Base-by-base conservation (phyloP, 2,797 vertebrate species). In the Hoplostethus atlanticus region DNA sequence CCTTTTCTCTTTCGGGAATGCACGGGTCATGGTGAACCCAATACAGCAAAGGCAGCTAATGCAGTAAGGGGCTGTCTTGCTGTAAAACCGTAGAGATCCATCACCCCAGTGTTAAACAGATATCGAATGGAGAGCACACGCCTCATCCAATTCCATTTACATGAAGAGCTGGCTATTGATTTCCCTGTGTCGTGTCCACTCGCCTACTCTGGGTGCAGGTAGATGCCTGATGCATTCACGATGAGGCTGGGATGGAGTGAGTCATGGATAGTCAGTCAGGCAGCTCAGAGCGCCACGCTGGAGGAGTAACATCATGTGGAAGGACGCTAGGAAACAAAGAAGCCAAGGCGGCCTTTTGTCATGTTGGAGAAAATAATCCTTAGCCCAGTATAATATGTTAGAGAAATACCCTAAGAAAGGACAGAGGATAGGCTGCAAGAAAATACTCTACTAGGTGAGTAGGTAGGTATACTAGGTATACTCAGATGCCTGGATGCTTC, bases 101-200 rank as follows among this genome's bases (percentile, higher is more conserved):
- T 65, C 58, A 68, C 58, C 25, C 56, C 59, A 15, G 40, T 66
- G 15, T 4, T n/a, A 60, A 61, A 53, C 5, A 30, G 62, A 30
- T 5, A 4, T 54, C 54, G 64, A 72, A 65, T 71, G 48, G 21
- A 59, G 69, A 67, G 21, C 60, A 59, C 47, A 54, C 69, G 65
- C 66, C 66, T 15, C 47, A 64, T 67, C 69, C 25, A 62, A 58
- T 86, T 65, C 78, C 57, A 87, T 93, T 85, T 87, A 53, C 90
- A 89, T 85, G 61, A 56, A 56, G 60, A 52, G 56, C 21, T 68
- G 62, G 62, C 17, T 85, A 91, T 92, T 72, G 90, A 93, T 92
- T 87, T 82, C 60, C 46, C 58, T 80, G 71, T 74, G 77, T 73
- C 55, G 47, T 76, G 80, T 83, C 72, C 83, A 71, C 80, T 84